These are phyloP conservation scores for Sympetrum striolatum DNA, from an alignment of 2,888 invertebrate species.

Conservation along the genomic window DNA sequence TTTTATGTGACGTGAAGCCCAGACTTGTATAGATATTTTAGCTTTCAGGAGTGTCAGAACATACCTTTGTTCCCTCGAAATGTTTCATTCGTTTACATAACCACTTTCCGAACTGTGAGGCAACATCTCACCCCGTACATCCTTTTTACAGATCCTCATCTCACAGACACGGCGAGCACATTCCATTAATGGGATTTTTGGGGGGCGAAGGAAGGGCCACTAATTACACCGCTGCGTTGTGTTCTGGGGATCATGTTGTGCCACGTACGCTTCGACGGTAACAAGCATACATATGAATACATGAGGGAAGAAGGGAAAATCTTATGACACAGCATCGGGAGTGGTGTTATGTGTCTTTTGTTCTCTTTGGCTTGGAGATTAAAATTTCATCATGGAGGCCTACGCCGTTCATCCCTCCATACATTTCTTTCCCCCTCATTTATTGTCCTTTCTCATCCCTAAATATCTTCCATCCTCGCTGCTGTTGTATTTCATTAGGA, in stretches of 20 bases:
- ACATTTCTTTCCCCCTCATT: not conserved
- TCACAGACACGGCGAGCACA: not conserved
- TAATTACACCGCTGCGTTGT: not conserved
- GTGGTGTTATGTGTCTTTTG: not conserved
- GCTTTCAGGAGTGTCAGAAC: too few species aligned
- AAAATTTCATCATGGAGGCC: not conserved
- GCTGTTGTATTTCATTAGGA: not conserved
- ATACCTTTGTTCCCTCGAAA: too few species aligned
- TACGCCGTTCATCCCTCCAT: not conserved
- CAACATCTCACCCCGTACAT: not conserved
- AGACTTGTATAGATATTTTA: too few species aligned
- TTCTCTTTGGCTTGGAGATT: not conserved
- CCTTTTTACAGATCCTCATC: not conserved
- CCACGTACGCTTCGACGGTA: not conserved
- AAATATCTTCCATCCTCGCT: not conserved
- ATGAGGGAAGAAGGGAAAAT: not conserved
- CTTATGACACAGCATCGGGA: not conserved
- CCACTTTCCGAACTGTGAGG: not conserved
- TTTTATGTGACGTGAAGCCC: too few species aligned
- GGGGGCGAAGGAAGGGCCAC: not conserved
- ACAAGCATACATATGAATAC: not conserved
- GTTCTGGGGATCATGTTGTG: not conserved
- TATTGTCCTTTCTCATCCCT: not conserved
- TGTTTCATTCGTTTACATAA: too few species aligned
- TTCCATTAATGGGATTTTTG: not conserved